Percentiles rank a stretch among this genome's conserved stretches.
These are phyloP conservation scores for Atethmia centrago DNA, from an alignment of 2,888 invertebrate genomes.

Conservation along the genomic window DNA sequence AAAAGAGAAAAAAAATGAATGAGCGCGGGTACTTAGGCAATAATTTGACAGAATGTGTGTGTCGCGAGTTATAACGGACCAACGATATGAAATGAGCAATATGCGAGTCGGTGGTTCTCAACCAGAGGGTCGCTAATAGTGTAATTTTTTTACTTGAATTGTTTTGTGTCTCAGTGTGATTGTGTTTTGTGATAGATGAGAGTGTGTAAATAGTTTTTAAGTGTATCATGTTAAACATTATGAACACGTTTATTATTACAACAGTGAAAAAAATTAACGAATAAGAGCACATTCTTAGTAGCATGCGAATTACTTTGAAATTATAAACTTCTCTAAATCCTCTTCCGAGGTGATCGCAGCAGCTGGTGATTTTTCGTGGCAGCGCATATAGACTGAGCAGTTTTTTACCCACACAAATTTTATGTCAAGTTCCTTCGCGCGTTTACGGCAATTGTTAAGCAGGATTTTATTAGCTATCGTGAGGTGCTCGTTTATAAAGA, in stretches of 20 bases:
- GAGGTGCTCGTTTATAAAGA: constrained; percentile 1
- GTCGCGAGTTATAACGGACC: not conserved
- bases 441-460: constrained; percentile 2
- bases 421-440: not conserved
- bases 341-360: not conserved
- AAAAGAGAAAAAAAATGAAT: not conserved
- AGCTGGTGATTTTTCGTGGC: constrained; percentile 3
- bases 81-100: not conserved
- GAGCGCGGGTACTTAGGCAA: not conserved
- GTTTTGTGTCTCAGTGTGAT: not conserved
- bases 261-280: not conserved
- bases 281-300: not conserved
- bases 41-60: not conserved
- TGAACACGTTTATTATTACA: not conserved
- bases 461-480: not conserved
- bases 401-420: constrained; percentile 16
- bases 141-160: not conserved
- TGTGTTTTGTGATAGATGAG: not conserved
- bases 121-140: not conserved
- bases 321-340: not conserved
- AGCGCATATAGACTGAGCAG: not conserved
- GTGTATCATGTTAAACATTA: not conserved
- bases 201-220: not conserved
- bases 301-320: not conserved
- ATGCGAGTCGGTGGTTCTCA: not conserved